phyloP scores from a whole-genome alignment of 2,888 invertebrate genomes.

The Allygus modestus region DNA sequence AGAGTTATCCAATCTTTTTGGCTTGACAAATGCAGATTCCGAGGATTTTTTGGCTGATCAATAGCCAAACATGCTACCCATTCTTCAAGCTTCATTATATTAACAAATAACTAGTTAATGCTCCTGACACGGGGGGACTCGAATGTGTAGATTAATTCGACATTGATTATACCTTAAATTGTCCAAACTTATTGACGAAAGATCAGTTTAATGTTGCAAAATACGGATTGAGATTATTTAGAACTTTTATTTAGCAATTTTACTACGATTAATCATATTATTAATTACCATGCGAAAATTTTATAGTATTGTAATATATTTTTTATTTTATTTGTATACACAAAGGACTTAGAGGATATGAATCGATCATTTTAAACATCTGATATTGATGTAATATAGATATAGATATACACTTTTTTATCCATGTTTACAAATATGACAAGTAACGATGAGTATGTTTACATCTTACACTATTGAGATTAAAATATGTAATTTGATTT shows the following conservation, averaged over 20 bases:
- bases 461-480: too few species aligned
- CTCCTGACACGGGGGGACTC: background rate
- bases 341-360: too few species aligned
- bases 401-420: too few species aligned
- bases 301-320: background rate
- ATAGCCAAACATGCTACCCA: constrained; percentile 1
- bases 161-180: background rate
- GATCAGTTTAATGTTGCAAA: background rate
- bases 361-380: too few species aligned
- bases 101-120: background rate
- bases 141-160: background rate
- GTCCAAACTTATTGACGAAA: background rate
- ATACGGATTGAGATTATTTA: background rate
- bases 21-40: background rate
- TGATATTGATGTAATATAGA: too few species aligned
- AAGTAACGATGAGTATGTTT: too few species aligned
- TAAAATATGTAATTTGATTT: too few species aligned
- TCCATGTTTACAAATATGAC: too few species aligned
- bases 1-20: constrained; percentile 29
- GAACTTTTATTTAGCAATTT: background rate
- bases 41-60: constrained; percentile 31
- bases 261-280: too few species aligned
- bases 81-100: background rate
- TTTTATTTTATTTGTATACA: background rate
- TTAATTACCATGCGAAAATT: background rate